These are phyloP conservation scores for Platycheirus rosarum DNA, from an alignment of 2,888 invertebrate species.

Conservation along the genomic window DNA sequence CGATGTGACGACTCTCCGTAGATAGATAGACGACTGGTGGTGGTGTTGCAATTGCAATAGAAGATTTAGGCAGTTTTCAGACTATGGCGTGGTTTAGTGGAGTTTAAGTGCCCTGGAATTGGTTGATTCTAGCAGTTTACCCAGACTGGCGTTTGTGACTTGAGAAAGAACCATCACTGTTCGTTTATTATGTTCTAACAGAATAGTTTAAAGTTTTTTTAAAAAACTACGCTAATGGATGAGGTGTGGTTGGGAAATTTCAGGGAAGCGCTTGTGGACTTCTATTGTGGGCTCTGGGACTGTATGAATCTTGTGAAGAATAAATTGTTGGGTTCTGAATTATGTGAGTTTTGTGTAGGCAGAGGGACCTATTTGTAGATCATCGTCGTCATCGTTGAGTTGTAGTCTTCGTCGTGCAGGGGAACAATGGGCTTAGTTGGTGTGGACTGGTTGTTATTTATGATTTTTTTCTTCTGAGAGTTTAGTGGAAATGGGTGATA, in stretches of 20 bases:
- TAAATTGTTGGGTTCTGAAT: slow-evolving; percentile 45
- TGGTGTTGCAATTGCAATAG: too few species aligned
- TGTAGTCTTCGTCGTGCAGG: neutral
- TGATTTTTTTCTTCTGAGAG: neutral
- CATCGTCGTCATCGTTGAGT: neutral
- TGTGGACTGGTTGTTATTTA: slow-evolving; percentile 30
- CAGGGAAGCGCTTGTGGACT: slow-evolving; percentile 25
- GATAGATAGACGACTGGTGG: neutral
- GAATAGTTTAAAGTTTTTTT: slow-evolving; percentile 37
- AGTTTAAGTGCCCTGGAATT: slow-evolving; percentile 19
- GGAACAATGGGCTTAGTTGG: slow-evolving; percentile 45
- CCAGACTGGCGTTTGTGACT: neutral
- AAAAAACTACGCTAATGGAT: slow-evolving; percentile 56
- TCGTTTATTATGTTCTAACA: slow-evolving; percentile 43
- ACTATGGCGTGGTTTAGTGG: slow-evolving; percentile 16
- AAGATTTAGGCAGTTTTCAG: slow-evolving; percentile 24
- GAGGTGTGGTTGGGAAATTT: slow-evolving; percentile 51
- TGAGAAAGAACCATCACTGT: slow-evolving; percentile 8
- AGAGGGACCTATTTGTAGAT: slow-evolving; percentile 5
- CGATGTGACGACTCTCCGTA: neutral
- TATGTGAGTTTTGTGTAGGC: slow-evolving; percentile 14
- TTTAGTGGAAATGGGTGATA: slow-evolving; percentile 46
- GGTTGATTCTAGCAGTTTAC: slow-evolving; percentile 22
- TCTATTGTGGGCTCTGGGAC: neutral
- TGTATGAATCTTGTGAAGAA: neutral